Percentiles rank a stretch among this genome's conserved stretches.
Conservation (phyloP, 2,888 invertebrate species). For the Euplexia lucipara region DNA sequence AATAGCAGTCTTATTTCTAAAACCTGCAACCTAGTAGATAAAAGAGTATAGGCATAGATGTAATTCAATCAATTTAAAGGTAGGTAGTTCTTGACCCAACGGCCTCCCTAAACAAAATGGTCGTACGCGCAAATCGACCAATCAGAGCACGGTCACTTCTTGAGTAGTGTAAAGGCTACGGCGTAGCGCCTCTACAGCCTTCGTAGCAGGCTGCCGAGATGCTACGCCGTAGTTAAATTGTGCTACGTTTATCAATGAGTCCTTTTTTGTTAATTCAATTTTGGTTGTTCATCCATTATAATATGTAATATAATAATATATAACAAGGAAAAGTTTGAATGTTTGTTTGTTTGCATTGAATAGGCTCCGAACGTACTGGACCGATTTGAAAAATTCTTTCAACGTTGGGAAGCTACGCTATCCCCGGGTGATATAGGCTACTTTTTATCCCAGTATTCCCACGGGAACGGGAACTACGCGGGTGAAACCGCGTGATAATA, state of each 20-base stretch:
- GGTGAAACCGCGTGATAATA: too few relatives aligned
- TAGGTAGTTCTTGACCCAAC: conserved; percentile 24
- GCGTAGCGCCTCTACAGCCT: conserved; percentile 42
- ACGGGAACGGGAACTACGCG: too few relatives aligned
- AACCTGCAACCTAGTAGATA: conserved; percentile 1
- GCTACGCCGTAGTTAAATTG: conserved; percentile 19
- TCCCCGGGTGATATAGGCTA: too few relatives aligned
- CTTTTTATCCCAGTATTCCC: too few relatives aligned
- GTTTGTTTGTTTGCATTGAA: too few relatives aligned
- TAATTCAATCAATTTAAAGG: conserved; percentile 36
- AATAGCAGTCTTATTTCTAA: background rate
- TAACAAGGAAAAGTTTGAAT: too few relatives aligned
- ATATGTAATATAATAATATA: background rate
- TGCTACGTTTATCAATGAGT: background rate
- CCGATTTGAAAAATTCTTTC: too few relatives aligned
- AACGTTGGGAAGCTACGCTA: too few relatives aligned
- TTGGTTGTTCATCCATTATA: background rate
- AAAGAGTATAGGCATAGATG: conserved; percentile 11
- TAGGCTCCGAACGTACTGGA: too few relatives aligned
- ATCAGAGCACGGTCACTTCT: conserved; percentile 27
- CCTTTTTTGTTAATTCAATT: background rate
- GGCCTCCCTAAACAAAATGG: conserved; percentile 17
- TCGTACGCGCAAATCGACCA: conserved; percentile 32
- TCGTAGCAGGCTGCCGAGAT: conserved; percentile 36
- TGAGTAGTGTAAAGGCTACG: conserved; percentile 24